These are phyloP conservation scores for Phasia obesa DNA, from an alignment of 2,888 invertebrate genomes.

Conservation along the genomic window DNA sequence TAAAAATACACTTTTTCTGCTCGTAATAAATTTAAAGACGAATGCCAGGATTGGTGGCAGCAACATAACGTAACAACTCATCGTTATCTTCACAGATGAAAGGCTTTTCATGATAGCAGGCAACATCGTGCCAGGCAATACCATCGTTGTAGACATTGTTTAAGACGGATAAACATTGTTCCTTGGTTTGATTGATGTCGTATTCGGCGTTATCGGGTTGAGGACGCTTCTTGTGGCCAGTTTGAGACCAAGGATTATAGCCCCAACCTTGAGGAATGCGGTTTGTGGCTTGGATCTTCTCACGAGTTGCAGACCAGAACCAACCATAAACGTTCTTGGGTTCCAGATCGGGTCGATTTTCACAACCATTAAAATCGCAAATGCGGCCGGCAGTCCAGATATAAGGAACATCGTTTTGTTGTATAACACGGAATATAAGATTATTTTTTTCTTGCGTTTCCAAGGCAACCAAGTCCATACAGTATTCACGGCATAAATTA, in stretches of 20 bases:
- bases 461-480: conserved; percentile 95
- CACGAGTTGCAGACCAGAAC: conserved; percentile 96
- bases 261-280: conserved; percentile 84
- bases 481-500: conserved; percentile 95
- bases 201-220: conserved; percentile 96
- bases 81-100: conserved; percentile 95
- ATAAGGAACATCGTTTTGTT: conserved; percentile 94
- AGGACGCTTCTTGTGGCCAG: conserved; percentile 93
- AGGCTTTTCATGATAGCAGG: conserved; percentile 96
- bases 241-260: conserved; percentile 95
- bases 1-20: conserved; percentile 63
- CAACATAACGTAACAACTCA: conserved; percentile 92
- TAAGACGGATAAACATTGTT: conserved; percentile 92
- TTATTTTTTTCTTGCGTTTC: conserved; percentile 96
- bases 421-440: conserved; percentile 92
- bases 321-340: conserved; percentile 93
- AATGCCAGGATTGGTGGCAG: conserved; percentile 91
- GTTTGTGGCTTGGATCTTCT: conserved; percentile 92
- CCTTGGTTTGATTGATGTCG: conserved; percentile 93
- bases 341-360: conserved; percentile 91
- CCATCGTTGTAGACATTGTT: conserved; percentile 97
- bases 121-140: conserved; percentile 96
- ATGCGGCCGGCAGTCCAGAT: conserved; percentile 96
- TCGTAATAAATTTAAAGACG: conserved; percentile 85
- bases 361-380: conserved; percentile 96